phyloP scores from a whole-genome alignment of 2,113 vertebrate genomes.

The Clupea harengus region DNA sequence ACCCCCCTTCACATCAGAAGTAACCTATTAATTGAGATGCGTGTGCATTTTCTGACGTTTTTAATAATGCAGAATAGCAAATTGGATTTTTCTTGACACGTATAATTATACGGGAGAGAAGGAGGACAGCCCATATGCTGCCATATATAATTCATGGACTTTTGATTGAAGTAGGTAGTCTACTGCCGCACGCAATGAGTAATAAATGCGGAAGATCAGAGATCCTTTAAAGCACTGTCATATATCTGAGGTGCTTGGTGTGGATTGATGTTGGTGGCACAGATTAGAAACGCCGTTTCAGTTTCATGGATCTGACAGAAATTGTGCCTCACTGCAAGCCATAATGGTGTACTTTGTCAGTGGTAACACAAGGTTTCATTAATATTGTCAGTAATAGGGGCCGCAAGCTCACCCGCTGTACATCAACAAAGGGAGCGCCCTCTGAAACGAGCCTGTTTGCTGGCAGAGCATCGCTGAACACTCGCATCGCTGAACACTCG shows the following conservation, averaged over 20 bases:
- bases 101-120: constrained; percentile 8
- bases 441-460: background rate
- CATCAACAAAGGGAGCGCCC: background rate
- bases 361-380: constrained; percentile 16
- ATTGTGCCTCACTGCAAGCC: background rate
- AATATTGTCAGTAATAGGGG: background rate
- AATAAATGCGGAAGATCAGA: background rate
- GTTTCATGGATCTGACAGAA: background rate
- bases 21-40: constrained; percentile 6
- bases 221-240: background rate
- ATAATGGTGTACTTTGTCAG: background rate
- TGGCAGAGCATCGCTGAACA: background rate
- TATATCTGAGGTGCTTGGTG: background rate
- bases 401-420: background rate
- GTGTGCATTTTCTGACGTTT: constrained; percentile 1
- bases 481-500: background rate
- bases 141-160: constrained; percentile 3
- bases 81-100: constrained; percentile 15
- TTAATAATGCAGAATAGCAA: constrained; percentile 11
- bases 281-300: background rate
- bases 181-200: background rate
- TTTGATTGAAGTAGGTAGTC: constrained; percentile 16
- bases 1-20: background rate
- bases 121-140: background rate
- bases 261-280: background rate